A percentile compares a stretch with the other conserved stretches of the same genome.
Conservation (phyloP, 2,113 vertebrate genomes). For the Oplegnathus fasciatus region DNA sequence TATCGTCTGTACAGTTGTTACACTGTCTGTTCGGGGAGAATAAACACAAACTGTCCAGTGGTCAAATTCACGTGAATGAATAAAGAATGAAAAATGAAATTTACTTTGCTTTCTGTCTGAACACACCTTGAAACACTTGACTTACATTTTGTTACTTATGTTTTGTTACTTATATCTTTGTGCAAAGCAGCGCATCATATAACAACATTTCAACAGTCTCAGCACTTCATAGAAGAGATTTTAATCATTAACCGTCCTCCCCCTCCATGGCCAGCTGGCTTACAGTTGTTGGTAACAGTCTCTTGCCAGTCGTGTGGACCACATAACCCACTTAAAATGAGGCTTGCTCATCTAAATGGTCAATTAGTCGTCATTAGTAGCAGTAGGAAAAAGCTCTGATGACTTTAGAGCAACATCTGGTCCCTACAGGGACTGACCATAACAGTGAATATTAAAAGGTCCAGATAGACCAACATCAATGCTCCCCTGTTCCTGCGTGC, state of each 20-base stretch:
- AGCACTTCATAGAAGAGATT: not conserved
- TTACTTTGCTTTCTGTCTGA: not conserved
- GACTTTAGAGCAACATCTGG: slow-evolving; percentile 41
- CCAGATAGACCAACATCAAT: not conserved
- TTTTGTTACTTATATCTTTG: not conserved
- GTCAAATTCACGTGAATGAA: not conserved
- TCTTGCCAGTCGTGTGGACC: not conserved
- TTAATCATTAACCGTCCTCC: not conserved
- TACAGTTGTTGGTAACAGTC: not conserved
- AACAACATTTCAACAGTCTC: not conserved
- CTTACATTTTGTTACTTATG: not conserved
- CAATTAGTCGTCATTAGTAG: slow-evolving; percentile 22
- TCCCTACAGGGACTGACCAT: not conserved
- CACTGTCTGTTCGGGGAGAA: not conserved
- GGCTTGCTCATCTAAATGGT: slow-evolving; percentile 18
- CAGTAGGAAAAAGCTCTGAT: slow-evolving; percentile 13
- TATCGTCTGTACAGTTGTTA: too few species aligned
- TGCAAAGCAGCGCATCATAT: not conserved
- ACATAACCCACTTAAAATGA: slow-evolving; percentile 29
- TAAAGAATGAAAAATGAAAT: not conserved
- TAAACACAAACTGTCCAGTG: not conserved
- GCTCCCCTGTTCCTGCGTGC: not conserved
- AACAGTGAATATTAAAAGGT: slow-evolving; percentile 18
- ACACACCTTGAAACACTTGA: not conserved
- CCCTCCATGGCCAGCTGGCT: not conserved